phyloP scores from a whole-genome alignment of 2,113 vertebrate species.

The Connochaetes taurinus region DNA sequence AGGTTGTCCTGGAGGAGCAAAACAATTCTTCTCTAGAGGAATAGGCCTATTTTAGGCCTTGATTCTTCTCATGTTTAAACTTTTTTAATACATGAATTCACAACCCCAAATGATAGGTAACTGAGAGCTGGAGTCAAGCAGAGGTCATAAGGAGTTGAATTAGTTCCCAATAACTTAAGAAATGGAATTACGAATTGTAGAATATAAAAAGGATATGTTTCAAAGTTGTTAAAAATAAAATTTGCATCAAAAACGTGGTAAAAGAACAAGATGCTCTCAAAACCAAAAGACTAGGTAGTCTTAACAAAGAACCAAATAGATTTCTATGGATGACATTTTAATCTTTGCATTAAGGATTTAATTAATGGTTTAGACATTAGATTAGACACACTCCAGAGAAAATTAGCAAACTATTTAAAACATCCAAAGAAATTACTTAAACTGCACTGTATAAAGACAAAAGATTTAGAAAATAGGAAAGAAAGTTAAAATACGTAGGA shows the following conservation, averaged over 20 bases:
- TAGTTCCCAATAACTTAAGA: neutral
- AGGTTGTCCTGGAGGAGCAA: neutral
- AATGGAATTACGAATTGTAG: neutral
- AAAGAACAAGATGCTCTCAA: neutral
- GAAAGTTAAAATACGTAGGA: neutral
- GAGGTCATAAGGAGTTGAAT: neutral
- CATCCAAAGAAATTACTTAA: neutral
- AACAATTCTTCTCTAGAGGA: neutral
- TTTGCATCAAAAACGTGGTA: neutral
- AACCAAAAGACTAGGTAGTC: neutral
- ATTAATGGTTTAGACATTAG: neutral
- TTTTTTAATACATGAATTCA: neutral
- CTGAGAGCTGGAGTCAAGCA: neutral
- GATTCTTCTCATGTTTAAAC: neutral
- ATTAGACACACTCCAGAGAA: neutral
- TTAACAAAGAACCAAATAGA: neutral
- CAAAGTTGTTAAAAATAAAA: neutral
- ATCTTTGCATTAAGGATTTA: constrained; percentile 1
- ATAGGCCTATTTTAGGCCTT: neutral
- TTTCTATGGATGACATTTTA: neutral
- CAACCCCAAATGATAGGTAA: neutral
- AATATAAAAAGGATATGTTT: neutral
- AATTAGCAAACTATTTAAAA: neutral
- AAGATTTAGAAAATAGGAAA: neutral
- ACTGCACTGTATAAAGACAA: neutral